These are phyloP conservation scores for Epirrhoe tristata DNA, from an alignment of 2,888 invertebrate genomes.

Conservation along the genomic window DNA sequence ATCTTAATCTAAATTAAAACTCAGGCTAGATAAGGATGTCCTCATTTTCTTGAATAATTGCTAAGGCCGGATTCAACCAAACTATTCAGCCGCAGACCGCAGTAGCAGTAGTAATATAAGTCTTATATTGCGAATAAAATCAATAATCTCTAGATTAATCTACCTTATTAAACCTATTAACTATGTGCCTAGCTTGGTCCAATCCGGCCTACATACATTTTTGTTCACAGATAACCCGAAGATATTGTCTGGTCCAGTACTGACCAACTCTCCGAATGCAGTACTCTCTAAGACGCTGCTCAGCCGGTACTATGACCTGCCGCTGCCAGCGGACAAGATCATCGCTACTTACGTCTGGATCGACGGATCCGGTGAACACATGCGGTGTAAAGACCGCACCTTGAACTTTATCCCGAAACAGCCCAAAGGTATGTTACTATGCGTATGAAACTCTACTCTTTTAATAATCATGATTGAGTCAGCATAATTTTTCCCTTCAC, in stretches of 20 bases:
- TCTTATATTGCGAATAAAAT: too few species aligned
- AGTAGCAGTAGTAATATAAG: too few species aligned
- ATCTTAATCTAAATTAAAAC: too few species aligned
- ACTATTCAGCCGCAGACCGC: too few species aligned
- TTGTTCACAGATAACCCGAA: constrained; percentile 74
- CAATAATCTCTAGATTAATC: too few species aligned
- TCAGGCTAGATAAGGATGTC: too few species aligned
- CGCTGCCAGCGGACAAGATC: constrained; percentile 90
- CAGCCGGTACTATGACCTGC: constrained; percentile 90
- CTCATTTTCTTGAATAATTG: too few species aligned
- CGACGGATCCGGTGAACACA: constrained; percentile 95
- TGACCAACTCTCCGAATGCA: constrained; percentile 92
- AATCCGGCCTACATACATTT: neutral
- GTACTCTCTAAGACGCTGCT: constrained; percentile 91
- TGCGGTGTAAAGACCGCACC: constrained; percentile 95
- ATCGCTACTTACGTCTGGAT: constrained; percentile 98
- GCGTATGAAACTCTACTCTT: too few species aligned
- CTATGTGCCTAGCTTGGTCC: neutral
- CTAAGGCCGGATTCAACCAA: too few species aligned
- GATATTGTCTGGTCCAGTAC: constrained; percentile 77
- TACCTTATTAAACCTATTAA: too few species aligned
- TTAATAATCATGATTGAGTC: too few species aligned
- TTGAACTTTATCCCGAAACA: constrained; percentile 91
- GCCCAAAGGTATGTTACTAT: constrained; percentile 87
- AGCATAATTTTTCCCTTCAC: too few species aligned